Evolutionary conservation across 2,888 invertebrate genomes (phyloP), one percentile per base, ranked within the genome.

Genomic region (Pollenia angustigena): DNA sequence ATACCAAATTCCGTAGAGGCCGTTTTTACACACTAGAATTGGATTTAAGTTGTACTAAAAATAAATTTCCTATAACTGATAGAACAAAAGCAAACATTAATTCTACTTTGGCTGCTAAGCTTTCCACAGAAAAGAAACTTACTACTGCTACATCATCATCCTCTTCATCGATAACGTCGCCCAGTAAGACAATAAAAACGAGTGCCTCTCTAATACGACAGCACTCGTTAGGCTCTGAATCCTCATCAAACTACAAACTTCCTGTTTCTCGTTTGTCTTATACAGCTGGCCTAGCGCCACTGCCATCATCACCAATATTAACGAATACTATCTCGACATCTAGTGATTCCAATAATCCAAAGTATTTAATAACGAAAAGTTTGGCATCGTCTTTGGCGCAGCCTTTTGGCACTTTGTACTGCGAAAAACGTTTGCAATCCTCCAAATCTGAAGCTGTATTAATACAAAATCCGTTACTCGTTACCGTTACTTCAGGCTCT

Each of bases 51-150:
- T 95, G 94, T 91, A 94, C 94, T 88, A 94, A 94, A 89, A 95
- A 95, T 91, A 95, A 95, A 91, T 95, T 95, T 93, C 95, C 95
- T 88, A 95, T 95, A 88, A 94, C 93, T 83, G 92, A 93, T 89
- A 92, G 93, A 69, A 78, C 85, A 56, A 85, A 79, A 52, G 50
- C 82, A 85, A 76, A 58, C 56, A 14, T 52, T n/a, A 44, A 52
- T 86, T 58, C 71, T 7, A 50, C 48, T 72, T 44, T 75, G 60
- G 52, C 23, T 52, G 23, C 68, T 16, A 76, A 50, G 11, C 11
- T 16, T 52, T 18, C 9, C 6, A 66, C n/a, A 56, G 87, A 81
- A 52, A 82, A 50, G 68, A 48, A 60, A 69, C 14, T 71, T 46
- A 58, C 79, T 54, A 68, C 52, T 32, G 18, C 81, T 11, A 64